Evolutionary conservation across 2,113 vertebrate species (phyloP), one percentile per base, ranked within the genome.

Genomic region (Anas platyrhynchos): DNA sequence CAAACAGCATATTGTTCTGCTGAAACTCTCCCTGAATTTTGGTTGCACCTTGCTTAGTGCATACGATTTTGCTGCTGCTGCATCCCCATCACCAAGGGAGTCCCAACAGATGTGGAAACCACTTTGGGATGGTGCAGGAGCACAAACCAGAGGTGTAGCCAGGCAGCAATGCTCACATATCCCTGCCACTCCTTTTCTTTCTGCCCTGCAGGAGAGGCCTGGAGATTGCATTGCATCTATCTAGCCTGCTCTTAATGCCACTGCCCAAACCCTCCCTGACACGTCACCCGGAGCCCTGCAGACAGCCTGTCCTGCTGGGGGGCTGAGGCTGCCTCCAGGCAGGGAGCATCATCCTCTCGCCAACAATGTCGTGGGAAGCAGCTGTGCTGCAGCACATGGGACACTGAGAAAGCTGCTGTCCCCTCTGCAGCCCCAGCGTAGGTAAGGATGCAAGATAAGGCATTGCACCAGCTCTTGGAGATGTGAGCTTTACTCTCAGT

Each of bases 81-180:
- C 3, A 5, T 21, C 26, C 0, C 1, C 15, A 16, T 44, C 21
- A 18, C 36, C 14, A 6, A 2, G 1, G 50, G 26, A 17, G 15
- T n/a, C 48, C 55, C 55, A 89, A 76, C 13, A 76, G 79, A 88
- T 61, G 22, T 3, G 2, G 52, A 16, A 27, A n/a, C 59, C 48
- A 17, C 38, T 20, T 14, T 3, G n/a, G 13, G 12, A 71, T 27
- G 46, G 23, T 54, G 16, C 62, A 68, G 32, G 41, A 94, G 13
- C 50, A 36, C 34, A 69, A n/a, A 44, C 54, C 65, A 44, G 15
- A 74, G 44, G 21, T 44, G 21, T 14, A 69, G 36, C 27, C 58
- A n/a, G 29, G 34, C 44, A 75, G n/a, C 12, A 55, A 44, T 1
- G 18, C 54, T 79, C 25, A 13, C 1, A 5, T 25, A 16, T 14